Conservation (phyloP, 2,888 invertebrate genomes). For the Chymomyza procnemis region DNA sequence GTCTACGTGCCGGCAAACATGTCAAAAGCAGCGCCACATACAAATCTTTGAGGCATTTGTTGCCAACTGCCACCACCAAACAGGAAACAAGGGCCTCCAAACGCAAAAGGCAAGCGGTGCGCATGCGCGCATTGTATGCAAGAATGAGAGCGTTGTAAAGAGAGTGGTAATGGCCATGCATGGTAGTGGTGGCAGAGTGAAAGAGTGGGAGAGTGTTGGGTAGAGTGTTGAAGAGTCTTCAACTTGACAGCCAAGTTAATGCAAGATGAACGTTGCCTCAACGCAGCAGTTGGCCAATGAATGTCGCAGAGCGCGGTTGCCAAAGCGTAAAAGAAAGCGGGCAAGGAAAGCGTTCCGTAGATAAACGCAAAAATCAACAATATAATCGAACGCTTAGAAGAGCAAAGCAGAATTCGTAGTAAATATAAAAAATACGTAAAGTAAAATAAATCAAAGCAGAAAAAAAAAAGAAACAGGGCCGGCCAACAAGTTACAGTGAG, state of each 20-base stretch:
- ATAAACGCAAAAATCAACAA: neutral
- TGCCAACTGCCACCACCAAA: constrained; percentile 7
- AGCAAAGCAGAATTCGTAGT: too few relatives aligned
- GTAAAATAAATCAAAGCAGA: constrained; percentile 4
- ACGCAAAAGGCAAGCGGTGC: neutral
- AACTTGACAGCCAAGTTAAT: neutral
- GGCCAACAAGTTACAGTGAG: constrained; percentile 5
- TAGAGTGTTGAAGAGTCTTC: neutral
- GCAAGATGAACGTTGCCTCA: neutral
- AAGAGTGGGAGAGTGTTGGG: constrained; percentile 6
- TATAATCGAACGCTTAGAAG: constrained; percentile 7
- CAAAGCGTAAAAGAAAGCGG: constrained; percentile 55
- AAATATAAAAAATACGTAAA: neutral
- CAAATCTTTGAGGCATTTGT: too few relatives aligned
- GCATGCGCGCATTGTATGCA: neutral
- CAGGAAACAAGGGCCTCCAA: constrained; percentile 48
- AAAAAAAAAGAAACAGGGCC: too few relatives aligned
- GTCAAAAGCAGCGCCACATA: constrained; percentile 29
- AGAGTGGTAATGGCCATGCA: constrained; percentile 38
- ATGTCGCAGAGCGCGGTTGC: constrained; percentile 61
- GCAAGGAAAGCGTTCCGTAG: constrained; percentile 32
- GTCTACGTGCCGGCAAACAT: constrained; percentile 68
- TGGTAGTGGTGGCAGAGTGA: too few relatives aligned
- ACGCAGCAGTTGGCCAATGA: constrained; percentile 61
- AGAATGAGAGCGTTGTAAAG: constrained; percentile 5